Evolutionary conservation across 1,140 invertebrate species (phyloP), one percentile per base, ranked within the genome.

Genomic region (Diprion similis): DNA sequence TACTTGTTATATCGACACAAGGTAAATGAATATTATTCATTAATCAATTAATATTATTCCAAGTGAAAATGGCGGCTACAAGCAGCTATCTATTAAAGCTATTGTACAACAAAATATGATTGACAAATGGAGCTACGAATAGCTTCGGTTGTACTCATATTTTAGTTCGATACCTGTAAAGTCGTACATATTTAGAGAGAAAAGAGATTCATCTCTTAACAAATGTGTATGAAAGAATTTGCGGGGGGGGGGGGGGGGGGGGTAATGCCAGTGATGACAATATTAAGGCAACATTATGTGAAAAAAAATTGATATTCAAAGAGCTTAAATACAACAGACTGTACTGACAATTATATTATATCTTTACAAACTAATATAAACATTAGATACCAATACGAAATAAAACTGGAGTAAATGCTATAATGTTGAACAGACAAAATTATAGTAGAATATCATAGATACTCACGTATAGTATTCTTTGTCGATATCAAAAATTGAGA

Each of bases 251-350:
- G 4, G 17, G 59, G 66, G 17, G 66, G 66, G 37, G 19, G 18
- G 18, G 8, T 68, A 17, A 45, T 67, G 78, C 78, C 78, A 78
- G 83, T 76, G 68, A 77, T 78, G 83, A 82, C 83, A 84, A 85
- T 85, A 84, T 79, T 79, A 68, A 72, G 66, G 78, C 48, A 72
- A 80, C 76, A 75, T 48, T 76, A 48, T 77, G 71, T 64, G 75
- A 69, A 79, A 72, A 71, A 78, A 78, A 78, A 78, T 79, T 71
- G 74, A 78, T 80, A 78, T 78, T 81, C 68, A 70, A 82, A 78
- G 80, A 83, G 81, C 81, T 83, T 82, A 82, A 82, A 78, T 78
- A 80, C 71, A 74, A 82, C 78, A 81, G 78, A 83, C 80, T 84
- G 78, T 81, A 83, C 77, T 76, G 77, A 80, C 76, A 82, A 82